Conservation (phyloP, 1,140 invertebrate species). For the Leptoteleia sp. region DNA sequence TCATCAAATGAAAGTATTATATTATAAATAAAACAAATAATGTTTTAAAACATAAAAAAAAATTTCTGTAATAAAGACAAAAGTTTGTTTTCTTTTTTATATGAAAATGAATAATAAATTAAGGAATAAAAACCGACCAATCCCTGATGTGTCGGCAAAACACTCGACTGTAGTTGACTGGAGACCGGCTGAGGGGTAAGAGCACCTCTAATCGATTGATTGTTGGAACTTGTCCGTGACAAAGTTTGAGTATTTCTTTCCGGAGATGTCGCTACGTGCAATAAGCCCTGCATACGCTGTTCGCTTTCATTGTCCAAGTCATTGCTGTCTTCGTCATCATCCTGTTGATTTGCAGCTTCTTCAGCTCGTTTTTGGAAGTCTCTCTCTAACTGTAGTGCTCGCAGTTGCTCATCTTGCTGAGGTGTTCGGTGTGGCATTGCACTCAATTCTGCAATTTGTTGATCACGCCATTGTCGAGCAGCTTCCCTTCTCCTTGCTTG, state of each 20-base stretch:
- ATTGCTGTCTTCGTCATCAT: constrained; percentile 86
- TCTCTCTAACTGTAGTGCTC: constrained; percentile 90
- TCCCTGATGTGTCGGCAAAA: constrained; percentile 70
- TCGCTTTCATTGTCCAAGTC: constrained; percentile 78
- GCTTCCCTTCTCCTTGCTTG: constrained; percentile 86
- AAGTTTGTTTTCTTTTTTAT: no score
- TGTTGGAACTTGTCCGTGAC: constrained; percentile 69
- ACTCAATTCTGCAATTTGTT: constrained; percentile 90
- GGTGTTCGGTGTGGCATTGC: constrained; percentile 85
- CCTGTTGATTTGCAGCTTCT: constrained; percentile 87
- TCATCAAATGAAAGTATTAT: no score
- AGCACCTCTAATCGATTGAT: constrained; percentile 74
- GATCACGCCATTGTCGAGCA: constrained; percentile 88
- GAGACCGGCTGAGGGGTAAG: constrained; percentile 71
- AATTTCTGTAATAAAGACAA: no score
- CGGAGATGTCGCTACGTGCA: constrained; percentile 76
- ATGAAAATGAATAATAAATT: no score
- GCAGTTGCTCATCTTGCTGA: constrained; percentile 92
- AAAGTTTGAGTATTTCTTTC: constrained; percentile 71
- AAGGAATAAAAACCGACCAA: no score
- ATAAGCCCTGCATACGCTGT: constrained; percentile 79
- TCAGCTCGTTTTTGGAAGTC: constrained; percentile 94
- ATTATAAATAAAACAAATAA: no score
- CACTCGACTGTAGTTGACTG: constrained; percentile 72
- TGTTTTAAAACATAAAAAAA: no score